Base-by-base conservation (phyloP, 2,113 vertebrate species). In the Potamarius usumacintae region DNA sequence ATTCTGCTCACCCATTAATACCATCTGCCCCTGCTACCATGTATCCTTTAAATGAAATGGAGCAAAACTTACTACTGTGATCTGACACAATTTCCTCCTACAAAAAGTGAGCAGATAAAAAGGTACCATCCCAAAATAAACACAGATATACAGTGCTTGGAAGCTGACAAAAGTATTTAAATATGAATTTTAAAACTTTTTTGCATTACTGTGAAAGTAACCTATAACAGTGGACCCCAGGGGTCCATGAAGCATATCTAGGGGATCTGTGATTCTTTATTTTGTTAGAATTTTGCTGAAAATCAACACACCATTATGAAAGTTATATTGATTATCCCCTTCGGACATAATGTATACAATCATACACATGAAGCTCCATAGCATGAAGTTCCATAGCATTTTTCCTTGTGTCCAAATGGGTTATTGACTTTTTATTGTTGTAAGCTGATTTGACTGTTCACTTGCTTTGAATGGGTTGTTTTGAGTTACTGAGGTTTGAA, bases 1-100 rank as follows among this genome's bases (percentile, higher is more conserved):
- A 53, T 5, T 4, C 74, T 53, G 74, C 11, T 17, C 52, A 20
- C 48, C 22, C 74, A 77, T 77, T 53, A n/a, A n/a, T 25, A 77
- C 74, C 48, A 77, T 77, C 48, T 77, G 74, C 48, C 22, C 48
- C 74, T 52, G 10, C 48, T 53, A 25, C 22, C 74, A 52, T n/a
- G 48, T 77, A 52, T 77, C 48, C 74, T 74, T 48, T 20, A 50
- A 50, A 74, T 74, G 34, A 74, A 74, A 74, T 74, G 71, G 71
- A 74, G 71, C 71, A 74, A 74, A 50, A 2, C 34, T 25, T 77
- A 25, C 74, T 14, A 77, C 74, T 77, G 74, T 77, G 74, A 77
- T 77, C 74, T 52, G 74, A 77, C 48, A 77, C 74, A 77, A 77
- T 77, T 77, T 50, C 74, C 48, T 30, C 69, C 69, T 14, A 14